A percentile compares a stretch with the other conserved stretches of the same genome.
These are phyloP conservation scores for Saccostrea echinata DNA, from an alignment of 1,140 invertebrate species.

Conservation along the genomic window DNA sequence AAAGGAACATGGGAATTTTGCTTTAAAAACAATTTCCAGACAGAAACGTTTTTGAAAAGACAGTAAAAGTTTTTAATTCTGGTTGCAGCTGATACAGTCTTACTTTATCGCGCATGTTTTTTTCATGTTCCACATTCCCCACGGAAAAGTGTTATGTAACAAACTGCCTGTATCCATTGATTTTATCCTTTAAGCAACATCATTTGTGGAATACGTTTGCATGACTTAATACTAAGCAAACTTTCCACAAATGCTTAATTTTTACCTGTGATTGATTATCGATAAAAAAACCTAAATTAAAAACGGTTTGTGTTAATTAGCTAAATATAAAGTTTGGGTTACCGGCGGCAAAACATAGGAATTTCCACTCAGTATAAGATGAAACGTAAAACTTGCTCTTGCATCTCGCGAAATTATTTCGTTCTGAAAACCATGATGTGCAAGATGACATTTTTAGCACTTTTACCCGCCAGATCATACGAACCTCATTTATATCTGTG, in stretches of 20 bases:
- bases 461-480: background rate
- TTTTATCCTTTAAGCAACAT: background rate
- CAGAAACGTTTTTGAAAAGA: no score
- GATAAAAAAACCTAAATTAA: slow-evolving; percentile 7
- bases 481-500: slow-evolving; percentile 18
- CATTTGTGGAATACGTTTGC: background rate
- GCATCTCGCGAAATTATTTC: background rate
- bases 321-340: background rate
- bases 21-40: no score
- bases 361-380: background rate
- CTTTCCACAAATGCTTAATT: background rate
- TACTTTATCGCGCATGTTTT: no score
- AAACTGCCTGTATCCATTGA: background rate
- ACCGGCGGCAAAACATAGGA: background rate
- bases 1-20: no score
- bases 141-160: background rate
- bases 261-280: slow-evolving; percentile 34
- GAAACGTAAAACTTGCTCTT: background rate
- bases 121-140: background rate
- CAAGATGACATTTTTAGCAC: background rate
- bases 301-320: background rate
- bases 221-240: background rate
- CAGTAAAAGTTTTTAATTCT: no score
- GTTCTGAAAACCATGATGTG: background rate
- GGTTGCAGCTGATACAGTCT: no score